Evolutionary conservation across 2,888 invertebrate species (phyloP).

Genomic region (Mellilla xanthometata): DNA sequence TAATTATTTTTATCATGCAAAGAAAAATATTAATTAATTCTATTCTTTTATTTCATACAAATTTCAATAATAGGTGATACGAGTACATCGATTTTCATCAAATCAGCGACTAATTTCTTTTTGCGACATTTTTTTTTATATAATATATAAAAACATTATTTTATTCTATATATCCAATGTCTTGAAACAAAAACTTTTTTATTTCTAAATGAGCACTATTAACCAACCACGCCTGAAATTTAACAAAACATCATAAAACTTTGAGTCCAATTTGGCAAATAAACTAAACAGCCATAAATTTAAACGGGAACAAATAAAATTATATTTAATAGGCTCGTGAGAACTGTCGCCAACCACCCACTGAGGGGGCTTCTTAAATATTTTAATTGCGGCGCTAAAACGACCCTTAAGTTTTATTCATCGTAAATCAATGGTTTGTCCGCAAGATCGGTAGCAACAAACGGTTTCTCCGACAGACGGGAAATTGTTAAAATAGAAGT

Average conservation of each 20-base stretch:
- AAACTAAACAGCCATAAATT: conserved; percentile 57
- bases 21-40: too few relatives aligned
- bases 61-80: too few relatives aligned
- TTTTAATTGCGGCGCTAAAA: conserved; percentile 80
- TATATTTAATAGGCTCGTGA: conserved; percentile 80
- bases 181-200: too few relatives aligned
- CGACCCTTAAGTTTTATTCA: conserved; percentile 69
- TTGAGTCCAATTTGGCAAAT: conserved; percentile 43
- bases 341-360: conserved; percentile 81
- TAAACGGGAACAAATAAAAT: conserved; percentile 72
- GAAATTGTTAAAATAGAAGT: too few relatives aligned
- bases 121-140: too few relatives aligned
- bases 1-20: too few relatives aligned
- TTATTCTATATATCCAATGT: too few relatives aligned
- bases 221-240: not conserved
- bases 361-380: conserved; percentile 75
- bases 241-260: conserved; percentile 40
- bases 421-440: conserved; percentile 74
- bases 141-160: too few relatives aligned
- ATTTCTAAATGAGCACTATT: not conserved
- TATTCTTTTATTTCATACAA: too few relatives aligned
- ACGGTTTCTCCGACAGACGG: conserved; percentile 21
- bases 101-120: too few relatives aligned
- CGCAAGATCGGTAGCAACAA: conserved; percentile 72
- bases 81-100: too few relatives aligned